Evolutionary conservation across 1,140 invertebrate genomes (phyloP).

Genomic region (Neodiprion pinetum): DNA sequence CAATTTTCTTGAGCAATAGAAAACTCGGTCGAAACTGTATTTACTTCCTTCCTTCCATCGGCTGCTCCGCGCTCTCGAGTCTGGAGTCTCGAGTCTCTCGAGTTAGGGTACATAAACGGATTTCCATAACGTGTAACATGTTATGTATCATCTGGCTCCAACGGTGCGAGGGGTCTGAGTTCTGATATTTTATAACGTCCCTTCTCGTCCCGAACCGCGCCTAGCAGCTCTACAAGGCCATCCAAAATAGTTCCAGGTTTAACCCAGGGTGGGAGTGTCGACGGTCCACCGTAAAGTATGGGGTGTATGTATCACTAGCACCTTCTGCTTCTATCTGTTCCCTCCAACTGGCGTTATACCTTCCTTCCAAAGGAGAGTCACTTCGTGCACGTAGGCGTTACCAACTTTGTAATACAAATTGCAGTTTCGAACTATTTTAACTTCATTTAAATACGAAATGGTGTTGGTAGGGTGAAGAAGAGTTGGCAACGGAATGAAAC

Average conservation of each 20-base stretch:
- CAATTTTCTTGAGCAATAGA: neutral
- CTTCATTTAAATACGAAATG: conserved; percentile 53
- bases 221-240: no score
- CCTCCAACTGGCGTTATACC: no score
- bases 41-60: neutral
- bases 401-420: conserved; percentile 49
- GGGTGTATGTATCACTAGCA: no score
- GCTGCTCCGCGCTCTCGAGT: no score
- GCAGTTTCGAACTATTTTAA: conserved; percentile 52
- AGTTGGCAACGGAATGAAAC: neutral
- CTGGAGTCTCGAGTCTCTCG: neutral
- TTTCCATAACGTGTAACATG: neutral
- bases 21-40: conserved; percentile 2
- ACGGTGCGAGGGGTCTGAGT: no score
- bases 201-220: no score
- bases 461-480: conserved; percentile 31
- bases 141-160: no score
- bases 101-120: neutral
- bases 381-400: neutral
- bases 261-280: no score
- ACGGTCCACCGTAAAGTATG: no score
- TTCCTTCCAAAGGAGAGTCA: conserved; percentile 19
- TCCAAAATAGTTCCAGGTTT: no score
- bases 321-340: no score
- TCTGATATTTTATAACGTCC: no score